A percentile compares a stretch with the other conserved stretches of the same genome.
phyloP scores from a whole-genome alignment of 1,140 invertebrate species.

The Zaprionus capensis region DNA sequence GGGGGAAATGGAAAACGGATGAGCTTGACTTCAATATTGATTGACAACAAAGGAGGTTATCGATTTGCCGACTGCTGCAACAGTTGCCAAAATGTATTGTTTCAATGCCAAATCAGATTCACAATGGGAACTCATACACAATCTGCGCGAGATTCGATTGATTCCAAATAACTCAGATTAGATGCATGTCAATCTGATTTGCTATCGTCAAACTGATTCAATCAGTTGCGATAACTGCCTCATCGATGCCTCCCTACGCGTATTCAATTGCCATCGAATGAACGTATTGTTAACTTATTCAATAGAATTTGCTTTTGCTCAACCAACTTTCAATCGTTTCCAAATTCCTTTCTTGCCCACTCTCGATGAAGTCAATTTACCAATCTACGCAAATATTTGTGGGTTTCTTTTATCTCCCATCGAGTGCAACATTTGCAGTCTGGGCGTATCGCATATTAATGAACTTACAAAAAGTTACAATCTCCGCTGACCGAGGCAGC shows the following conservation, averaged over 20 bases:
- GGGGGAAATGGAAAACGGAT: constrained; percentile 6
- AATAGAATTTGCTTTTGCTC: too few relatives aligned
- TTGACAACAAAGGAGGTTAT: constrained; percentile 15
- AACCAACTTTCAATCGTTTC: too few relatives aligned
- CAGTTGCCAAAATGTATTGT: neutral
- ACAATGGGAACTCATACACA: neutral
- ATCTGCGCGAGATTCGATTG: neutral
- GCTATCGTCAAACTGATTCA: neutral
- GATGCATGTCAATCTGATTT: neutral
- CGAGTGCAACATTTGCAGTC: neutral
- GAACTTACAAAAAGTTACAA: constrained; percentile 26
- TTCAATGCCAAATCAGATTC: constrained; percentile 1
- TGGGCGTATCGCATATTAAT: constrained; percentile 13
- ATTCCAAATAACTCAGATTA: neutral
- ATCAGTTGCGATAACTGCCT: neutral
- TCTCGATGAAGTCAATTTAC: neutral
- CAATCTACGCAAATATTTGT: constrained; percentile 10
- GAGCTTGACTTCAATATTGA: constrained; percentile 20
- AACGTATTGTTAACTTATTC: too few relatives aligned
- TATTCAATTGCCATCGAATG: neutral
- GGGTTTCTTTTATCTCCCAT: neutral
- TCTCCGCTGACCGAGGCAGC: neutral
- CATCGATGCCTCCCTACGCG: too few relatives aligned
- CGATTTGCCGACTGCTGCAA: neutral
- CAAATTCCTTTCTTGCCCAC: neutral